Conservation (phyloP, 2,113 vertebrate species). For the Acrocephalus arundinaceus region DNA sequence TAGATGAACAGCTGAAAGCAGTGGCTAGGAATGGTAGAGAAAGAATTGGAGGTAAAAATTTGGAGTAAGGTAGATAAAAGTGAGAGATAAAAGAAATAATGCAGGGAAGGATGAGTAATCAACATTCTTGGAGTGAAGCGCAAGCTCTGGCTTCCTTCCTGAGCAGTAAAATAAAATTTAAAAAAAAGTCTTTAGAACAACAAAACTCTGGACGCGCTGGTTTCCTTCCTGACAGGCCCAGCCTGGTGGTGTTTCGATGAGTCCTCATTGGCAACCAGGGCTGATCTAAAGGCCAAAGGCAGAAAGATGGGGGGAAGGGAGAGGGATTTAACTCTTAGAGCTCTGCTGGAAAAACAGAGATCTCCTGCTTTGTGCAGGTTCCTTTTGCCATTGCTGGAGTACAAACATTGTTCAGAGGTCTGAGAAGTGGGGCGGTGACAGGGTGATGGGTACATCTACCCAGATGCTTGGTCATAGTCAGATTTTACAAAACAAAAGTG, state of each 20-base stretch:
- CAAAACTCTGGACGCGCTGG: slow-evolving; percentile 77
- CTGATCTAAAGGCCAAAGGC: slow-evolving; percentile 73
- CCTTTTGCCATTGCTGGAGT: not conserved
- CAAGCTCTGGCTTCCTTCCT: slow-evolving; percentile 89
- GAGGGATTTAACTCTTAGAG: slow-evolving; percentile 76
- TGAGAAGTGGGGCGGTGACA: not conserved
- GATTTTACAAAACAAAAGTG: not conserved
- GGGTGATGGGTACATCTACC: not conserved
- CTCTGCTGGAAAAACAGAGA: not conserved
- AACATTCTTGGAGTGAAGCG: slow-evolving; percentile 79
- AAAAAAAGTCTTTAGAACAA: slow-evolving; percentile 87
- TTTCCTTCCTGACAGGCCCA: slow-evolving; percentile 87
- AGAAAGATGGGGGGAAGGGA: slow-evolving; percentile 68
- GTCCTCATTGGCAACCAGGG: slow-evolving; percentile 70
- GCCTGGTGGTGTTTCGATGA: slow-evolving; percentile 76
- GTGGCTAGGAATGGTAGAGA: not conserved
- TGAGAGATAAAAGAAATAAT: slow-evolving; percentile 70
- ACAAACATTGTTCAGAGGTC: not conserved
- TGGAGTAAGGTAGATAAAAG: slow-evolving; percentile 66
- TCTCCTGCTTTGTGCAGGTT: not conserved
- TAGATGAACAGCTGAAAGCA: not conserved
- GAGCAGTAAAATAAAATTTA: slow-evolving; percentile 83
- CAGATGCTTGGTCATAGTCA: not conserved
- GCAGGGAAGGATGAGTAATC: slow-evolving; percentile 75
- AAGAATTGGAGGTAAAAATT: not conserved